These are phyloP conservation scores for Ctenopoma kingsleyae DNA, from an alignment of 2,797 vertebrate species.

Conservation along the genomic window DNA sequence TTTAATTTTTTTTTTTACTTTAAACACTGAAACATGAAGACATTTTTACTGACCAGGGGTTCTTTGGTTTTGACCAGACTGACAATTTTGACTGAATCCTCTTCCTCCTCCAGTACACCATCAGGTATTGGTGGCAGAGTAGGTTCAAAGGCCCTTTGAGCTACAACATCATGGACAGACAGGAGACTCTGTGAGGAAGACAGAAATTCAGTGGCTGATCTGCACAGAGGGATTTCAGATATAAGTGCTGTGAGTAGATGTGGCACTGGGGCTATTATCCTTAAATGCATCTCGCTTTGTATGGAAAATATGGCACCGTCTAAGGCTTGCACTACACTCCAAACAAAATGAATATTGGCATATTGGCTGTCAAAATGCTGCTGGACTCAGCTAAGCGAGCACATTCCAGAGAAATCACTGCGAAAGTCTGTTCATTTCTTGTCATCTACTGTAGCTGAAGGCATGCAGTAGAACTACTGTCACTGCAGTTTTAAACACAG, in stretches of 20 bases:
- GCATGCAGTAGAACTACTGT: not conserved
- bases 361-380: constrained; percentile 32
- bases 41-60: constrained; percentile 87
- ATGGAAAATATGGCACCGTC: not conserved
- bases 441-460: not conserved
- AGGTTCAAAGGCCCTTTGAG: constrained; percentile 91
- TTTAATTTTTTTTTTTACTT: not conserved
- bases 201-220: constrained; percentile 10
- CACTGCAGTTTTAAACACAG: not conserved
- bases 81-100: constrained; percentile 95
- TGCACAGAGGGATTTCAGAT: not conserved
- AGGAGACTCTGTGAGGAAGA: constrained; percentile 87
- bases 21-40: constrained; percentile 2
- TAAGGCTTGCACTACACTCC: not conserved
- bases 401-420: constrained; percentile 17
- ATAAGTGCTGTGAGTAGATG: not conserved
- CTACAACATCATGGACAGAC: constrained; percentile 91
- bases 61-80: constrained; percentile 94
- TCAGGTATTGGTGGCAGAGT: constrained; percentile 89
- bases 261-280: not conserved
- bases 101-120: constrained; percentile 88
- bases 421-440: constrained; percentile 9
- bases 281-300: constrained; percentile 5
- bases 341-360: constrained; percentile 18
- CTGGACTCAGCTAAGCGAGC: not conserved